These are phyloP conservation scores for Tetragonula carbonaria DNA, from an alignment of 2,888 invertebrate species.

Conservation along the genomic window DNA sequence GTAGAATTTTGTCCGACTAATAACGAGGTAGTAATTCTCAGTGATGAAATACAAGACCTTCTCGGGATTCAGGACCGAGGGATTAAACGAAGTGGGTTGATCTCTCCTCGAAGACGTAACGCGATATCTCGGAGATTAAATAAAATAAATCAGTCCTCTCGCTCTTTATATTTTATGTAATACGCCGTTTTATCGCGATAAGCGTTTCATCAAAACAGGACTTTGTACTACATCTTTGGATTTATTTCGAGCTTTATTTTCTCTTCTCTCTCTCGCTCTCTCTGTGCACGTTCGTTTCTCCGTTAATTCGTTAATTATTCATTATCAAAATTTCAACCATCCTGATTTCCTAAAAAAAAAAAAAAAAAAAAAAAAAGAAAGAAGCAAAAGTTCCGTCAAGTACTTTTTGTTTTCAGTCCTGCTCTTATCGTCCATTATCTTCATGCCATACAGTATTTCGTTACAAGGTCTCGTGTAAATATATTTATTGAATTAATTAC, in stretches of 20 bases:
- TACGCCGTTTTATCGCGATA: slow-evolving; percentile 37
- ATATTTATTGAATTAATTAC: background rate
- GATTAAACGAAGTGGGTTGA: background rate
- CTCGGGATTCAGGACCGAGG: background rate
- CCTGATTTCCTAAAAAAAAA: background rate
- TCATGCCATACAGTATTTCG: background rate
- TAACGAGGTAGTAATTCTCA: background rate
- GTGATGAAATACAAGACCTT: background rate
- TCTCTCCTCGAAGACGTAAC: slow-evolving; percentile 23
- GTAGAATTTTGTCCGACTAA: background rate
- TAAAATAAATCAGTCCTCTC: slow-evolving; percentile 41
- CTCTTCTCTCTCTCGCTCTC: background rate
- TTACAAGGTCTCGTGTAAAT: background rate
- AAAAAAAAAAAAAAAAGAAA: too few relatives aligned
- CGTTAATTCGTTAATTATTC: too few relatives aligned
- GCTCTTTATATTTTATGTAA: slow-evolving; percentile 35
- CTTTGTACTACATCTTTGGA: slow-evolving; percentile 33
- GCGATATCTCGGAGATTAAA: slow-evolving; percentile 39
- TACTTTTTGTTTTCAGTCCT: background rate
- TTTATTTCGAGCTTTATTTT: background rate
- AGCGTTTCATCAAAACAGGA: slow-evolving; percentile 42
- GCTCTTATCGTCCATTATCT: background rate
- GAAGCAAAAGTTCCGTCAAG: background rate
- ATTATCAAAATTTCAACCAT: background rate
- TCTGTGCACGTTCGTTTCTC: too few relatives aligned